Base-by-base conservation (phyloP, 2,113 vertebrate species). In the Castor canadensis region DNA sequence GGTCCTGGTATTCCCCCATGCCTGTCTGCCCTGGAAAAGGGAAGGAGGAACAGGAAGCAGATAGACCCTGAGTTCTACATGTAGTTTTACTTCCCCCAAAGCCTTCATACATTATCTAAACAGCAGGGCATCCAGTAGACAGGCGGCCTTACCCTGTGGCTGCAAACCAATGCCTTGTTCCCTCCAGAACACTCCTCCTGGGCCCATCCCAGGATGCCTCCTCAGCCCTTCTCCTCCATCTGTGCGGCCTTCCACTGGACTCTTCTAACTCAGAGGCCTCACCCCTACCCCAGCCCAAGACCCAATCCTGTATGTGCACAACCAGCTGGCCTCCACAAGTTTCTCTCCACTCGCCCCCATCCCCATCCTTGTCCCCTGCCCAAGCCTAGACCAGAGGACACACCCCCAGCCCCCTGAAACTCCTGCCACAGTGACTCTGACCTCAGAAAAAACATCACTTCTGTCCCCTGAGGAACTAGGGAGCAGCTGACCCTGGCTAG, bases 261-360 rank as follows among this genome's bases (percentile, higher is more conserved):
- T 54, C 35, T 43, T 45, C n/a, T 2, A 4, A 45, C 43, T 13
- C 71, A 16, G 66, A 38, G 11, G 52, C 32, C 77, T 84, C 69
- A 11, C 58, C 56, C 75, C 30, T 7, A 16, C 26, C 38, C 43
- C 12, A 54, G 60, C 73, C 84, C 40, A 2, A 13, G 24, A 45
- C 54, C 45, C 3, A 9, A 20, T 28, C 38, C 80, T n/a, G 89
- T 24, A 43, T 2, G 1, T 38, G 13, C 66, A 12, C 0, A 7
- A 17, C 38, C 0, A 12, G 54, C 9, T 5, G 38, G 17, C 24
- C 28, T 60, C 26, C 54, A 6, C 0, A 5, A 0, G 2, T 17
- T 12, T 28, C 32, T 30, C 40, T 17, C 66, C 4, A 3, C 60
- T 4, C 17, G 6, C 20, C 12, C 1, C 4, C 35, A 16, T 45